A percentile compares a stretch with the other conserved stretches of the same genome.
Evolutionary conservation across 2,113 vertebrate species (phyloP).

Genomic region (Recurvirostra avosetta): DNA sequence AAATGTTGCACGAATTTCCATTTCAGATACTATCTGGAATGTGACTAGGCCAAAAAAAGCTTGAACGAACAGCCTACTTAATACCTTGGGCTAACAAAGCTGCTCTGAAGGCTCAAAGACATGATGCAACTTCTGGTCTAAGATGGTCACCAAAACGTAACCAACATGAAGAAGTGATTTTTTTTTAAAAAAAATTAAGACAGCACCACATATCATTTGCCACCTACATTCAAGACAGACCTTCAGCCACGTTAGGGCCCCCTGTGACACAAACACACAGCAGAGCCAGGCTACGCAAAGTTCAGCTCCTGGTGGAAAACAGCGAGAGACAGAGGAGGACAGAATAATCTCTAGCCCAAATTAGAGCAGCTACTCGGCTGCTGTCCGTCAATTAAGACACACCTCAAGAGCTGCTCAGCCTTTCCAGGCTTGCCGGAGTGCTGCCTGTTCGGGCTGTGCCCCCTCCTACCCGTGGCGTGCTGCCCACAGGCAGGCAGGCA

Average conservation of each 20-base stretch:
- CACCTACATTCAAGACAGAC: background rate
- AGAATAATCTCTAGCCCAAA: background rate
- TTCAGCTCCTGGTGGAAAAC: background rate
- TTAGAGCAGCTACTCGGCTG: background rate
- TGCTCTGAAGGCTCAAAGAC: background rate
- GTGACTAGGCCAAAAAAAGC: background rate
- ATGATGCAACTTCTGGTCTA: background rate
- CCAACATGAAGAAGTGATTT: background rate
- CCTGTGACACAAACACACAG: fast-evolving
- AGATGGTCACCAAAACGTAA: background rate
- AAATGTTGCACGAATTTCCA: background rate
- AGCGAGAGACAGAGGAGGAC: fast-evolving
- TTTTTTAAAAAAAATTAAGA: background rate
- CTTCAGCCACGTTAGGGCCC: background rate
- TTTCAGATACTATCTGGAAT: background rate
- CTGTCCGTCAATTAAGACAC: background rate
- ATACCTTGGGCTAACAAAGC: background rate
- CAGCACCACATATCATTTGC: background rate
- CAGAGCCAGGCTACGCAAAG: background rate
- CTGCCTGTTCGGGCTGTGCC: background rate
- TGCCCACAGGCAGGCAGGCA: background rate
- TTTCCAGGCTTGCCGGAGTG: background rate
- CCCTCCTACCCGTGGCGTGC: background rate
- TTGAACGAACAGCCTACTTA: background rate
- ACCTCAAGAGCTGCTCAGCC: background rate